Evolutionary conservation across 1,140 invertebrate species (phyloP).

Genomic region (Dendrolimus punctatus): DNA sequence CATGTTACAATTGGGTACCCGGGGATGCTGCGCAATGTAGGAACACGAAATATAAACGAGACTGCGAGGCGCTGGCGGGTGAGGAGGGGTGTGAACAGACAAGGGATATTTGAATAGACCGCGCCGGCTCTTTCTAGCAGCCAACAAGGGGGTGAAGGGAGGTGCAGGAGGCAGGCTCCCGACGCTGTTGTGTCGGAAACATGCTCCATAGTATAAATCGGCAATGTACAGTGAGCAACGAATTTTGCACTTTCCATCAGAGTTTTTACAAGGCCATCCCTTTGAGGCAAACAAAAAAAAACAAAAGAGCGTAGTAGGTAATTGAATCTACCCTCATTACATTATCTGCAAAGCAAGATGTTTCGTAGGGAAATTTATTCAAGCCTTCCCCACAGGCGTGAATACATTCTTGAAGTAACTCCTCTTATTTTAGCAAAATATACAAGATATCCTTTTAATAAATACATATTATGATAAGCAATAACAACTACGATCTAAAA

Average conservation of each 20-base stretch:
- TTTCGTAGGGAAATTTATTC: conserved; percentile 39
- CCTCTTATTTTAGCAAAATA: too few relatives aligned
- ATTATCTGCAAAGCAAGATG: conserved; percentile 60
- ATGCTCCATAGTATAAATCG: conserved; percentile 55
- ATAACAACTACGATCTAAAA: too few relatives aligned
- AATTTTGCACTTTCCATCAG: conserved; percentile 59
- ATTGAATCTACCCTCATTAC: conserved; percentile 67
- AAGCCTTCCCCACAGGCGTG: conserved; percentile 20
- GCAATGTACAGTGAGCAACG: conserved; percentile 54
- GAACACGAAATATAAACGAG: conserved; percentile 71
- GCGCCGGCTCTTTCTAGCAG: conserved; percentile 48
- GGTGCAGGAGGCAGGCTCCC: conserved; percentile 14
- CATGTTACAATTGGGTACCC: conserved; percentile 56
- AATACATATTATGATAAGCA: too few relatives aligned
- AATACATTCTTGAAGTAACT: conserved; percentile 5
- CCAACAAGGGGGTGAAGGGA: conserved; percentile 21
- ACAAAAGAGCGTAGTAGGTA: conserved; percentile 48
- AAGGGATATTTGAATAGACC: conserved; percentile 68
- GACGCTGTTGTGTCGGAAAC: conserved; percentile 38
- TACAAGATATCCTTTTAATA: too few relatives aligned
- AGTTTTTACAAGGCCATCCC: conserved; percentile 43
- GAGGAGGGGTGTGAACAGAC: conserved; percentile 60
- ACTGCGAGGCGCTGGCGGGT: conserved; percentile 68
- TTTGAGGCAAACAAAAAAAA: conserved; percentile 40
- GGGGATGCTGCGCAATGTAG: conserved; percentile 73